phyloP scores from a whole-genome alignment of 92 coral and sea anemone species.

The Epizoanthus scotinus region DNA sequence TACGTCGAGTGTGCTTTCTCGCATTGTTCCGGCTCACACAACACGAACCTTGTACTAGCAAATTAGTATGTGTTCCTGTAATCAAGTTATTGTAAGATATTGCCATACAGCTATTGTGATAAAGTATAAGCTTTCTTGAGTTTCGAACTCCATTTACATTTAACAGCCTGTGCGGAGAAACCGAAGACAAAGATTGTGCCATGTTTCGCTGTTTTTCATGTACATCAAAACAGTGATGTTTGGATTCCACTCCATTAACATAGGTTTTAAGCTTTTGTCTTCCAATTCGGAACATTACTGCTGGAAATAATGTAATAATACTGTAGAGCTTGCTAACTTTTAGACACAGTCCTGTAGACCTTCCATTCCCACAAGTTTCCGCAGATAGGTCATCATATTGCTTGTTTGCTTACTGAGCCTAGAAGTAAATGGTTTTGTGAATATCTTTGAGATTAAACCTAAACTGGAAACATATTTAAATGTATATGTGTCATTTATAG shows the following conservation, averaged over 20 bases:
- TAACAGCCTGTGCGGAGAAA: constrained; percentile 11
- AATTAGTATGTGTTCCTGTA: constrained; percentile 4
- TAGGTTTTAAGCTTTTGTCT: constrained; percentile 26
- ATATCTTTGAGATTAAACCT: background rate
- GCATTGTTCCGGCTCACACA: constrained; percentile 4
- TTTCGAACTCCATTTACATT: constrained; percentile 11
- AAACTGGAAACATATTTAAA: background rate
- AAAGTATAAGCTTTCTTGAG: constrained; percentile 13
- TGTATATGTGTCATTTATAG: background rate
- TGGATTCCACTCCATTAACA: constrained; percentile 32
- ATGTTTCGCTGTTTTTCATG: constrained; percentile 16
- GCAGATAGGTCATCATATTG: background rate
- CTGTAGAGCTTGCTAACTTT: background rate
- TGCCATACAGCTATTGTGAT: constrained; percentile 29
- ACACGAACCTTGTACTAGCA: constrained; percentile 21
- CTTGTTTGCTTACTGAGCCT: background rate
- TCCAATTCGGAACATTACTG: constrained; percentile 27
- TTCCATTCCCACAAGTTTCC: background rate
- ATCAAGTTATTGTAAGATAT: constrained; percentile 7
- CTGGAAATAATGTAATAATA: background rate
- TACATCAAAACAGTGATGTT: constrained; percentile 26
- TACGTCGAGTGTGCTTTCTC: background rate
- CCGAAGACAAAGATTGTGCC: background rate
- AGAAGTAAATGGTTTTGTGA: background rate
- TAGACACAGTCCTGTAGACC: background rate